Percentiles rank a stretch among this genome's conserved stretches.
phyloP scores from a whole-genome alignment of 1,140 invertebrate species.

The Reticulitermes speratus region DNA sequence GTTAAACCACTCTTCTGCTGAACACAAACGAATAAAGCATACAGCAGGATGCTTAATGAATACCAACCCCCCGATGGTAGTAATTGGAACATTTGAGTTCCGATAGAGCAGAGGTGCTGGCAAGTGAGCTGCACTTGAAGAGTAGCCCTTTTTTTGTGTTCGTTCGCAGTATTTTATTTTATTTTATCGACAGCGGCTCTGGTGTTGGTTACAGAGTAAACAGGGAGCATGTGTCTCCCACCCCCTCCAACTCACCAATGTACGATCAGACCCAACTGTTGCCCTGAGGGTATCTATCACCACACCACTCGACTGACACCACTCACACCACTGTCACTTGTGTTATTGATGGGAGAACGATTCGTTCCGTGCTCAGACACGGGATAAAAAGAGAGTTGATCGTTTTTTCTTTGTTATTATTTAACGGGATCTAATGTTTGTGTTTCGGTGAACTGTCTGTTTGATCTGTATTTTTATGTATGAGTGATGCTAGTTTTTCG shows the following conservation, averaged over 20 bases:
- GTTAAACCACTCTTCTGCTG: constrained; percentile 5
- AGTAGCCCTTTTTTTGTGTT: too few species aligned
- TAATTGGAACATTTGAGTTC: constrained; percentile 19
- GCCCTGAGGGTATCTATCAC: not conserved
- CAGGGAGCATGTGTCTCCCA: not conserved
- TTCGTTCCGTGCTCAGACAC: not conserved
- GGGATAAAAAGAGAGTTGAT: not conserved
- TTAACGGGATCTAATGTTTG: constrained; percentile 3
- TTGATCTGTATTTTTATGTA: not conserved
- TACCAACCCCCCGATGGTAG: not conserved
- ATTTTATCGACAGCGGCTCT: not conserved
- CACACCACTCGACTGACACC: not conserved
- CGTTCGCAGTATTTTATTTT: not conserved
- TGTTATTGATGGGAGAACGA: constrained; percentile 1
- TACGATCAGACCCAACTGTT: not conserved
- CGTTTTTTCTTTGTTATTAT: not conserved
- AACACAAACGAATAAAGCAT: not conserved
- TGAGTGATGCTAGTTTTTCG: not conserved
- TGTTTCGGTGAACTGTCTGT: not conserved
- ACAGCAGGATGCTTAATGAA: constrained; percentile 1
- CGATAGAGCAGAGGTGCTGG: not conserved
- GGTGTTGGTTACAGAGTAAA: not conserved
- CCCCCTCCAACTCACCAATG: too few species aligned
- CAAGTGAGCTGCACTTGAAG: not conserved
- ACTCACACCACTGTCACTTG: not conserved